Conservation (phyloP, 2,888 invertebrate species). For the Gastrophysa polygoni region DNA sequence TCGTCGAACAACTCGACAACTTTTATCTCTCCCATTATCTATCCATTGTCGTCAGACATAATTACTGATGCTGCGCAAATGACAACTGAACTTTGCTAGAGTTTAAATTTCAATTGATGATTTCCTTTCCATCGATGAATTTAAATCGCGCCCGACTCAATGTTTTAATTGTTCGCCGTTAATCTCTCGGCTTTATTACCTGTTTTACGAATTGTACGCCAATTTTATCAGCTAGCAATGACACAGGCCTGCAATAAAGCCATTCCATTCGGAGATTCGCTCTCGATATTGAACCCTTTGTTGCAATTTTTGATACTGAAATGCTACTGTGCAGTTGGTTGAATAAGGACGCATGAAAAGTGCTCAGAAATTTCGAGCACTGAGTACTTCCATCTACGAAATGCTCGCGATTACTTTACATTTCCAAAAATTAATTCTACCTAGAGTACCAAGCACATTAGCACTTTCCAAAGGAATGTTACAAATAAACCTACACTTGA, state of each 20-base stretch:
- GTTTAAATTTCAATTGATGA: slow-evolving; percentile 12
- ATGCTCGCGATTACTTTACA: too few relatives aligned
- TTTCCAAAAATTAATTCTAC: too few relatives aligned
- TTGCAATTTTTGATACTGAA: background rate
- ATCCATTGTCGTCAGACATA: slow-evolving; percentile 5
- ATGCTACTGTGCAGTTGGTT: too few relatives aligned
- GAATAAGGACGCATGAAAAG: too few relatives aligned
- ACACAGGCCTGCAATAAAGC: background rate
- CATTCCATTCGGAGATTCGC: slow-evolving; percentile 4
- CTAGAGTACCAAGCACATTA: too few relatives aligned
- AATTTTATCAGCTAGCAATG: slow-evolving; percentile 15
- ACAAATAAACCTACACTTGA: too few relatives aligned
- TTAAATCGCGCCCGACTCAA: slow-evolving; percentile 14
- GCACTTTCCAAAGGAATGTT: too few relatives aligned
- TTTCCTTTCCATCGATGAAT: slow-evolving; percentile 10
- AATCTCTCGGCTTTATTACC: slow-evolving; percentile 27
- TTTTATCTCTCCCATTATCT: background rate
- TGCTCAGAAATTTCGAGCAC: too few relatives aligned
- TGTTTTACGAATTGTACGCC: slow-evolving; percentile 23
- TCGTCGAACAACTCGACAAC: background rate
- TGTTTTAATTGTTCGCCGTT: slow-evolving; percentile 19
- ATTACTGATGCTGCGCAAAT: slow-evolving; percentile 3
- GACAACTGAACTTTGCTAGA: background rate
- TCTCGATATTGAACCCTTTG: background rate
- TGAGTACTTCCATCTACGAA: too few relatives aligned